Conservation (phyloP, 2,888 invertebrate species). For the Rhamphomyia laevipes region DNA sequence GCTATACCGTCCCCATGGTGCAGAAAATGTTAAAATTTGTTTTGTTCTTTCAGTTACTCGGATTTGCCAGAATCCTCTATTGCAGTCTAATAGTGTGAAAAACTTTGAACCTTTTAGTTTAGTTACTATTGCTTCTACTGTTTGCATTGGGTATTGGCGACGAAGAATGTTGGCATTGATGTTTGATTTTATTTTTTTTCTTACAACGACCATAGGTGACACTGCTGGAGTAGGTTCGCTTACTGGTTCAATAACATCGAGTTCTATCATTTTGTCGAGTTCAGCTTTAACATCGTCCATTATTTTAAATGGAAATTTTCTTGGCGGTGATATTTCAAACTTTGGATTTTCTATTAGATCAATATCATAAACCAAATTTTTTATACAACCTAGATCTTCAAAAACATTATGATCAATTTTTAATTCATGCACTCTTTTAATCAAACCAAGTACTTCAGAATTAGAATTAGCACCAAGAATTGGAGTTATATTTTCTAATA, state of each 20-base stretch:
- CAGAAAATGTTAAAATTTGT: not conserved
- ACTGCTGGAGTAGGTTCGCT: conserved; percentile 4
- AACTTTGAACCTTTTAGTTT: conserved; percentile 13
- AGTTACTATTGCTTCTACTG: conserved; percentile 12
- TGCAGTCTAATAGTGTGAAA: conserved; percentile 9
- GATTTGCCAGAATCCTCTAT: not conserved
- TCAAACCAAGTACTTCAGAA: not conserved
- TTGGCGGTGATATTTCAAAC: not conserved
- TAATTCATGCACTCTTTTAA: not conserved
- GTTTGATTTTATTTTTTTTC: conserved; percentile 10
- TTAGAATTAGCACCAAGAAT: not conserved
- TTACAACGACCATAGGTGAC: conserved; percentile 1
- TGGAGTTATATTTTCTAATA: no score
- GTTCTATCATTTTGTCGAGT: not conserved
- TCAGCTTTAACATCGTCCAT: not conserved
- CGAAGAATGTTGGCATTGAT: conserved; percentile 10
- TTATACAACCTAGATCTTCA: no score
- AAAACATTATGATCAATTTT: not conserved
- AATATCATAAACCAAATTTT: conserved; percentile 3
- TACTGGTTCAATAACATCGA: conserved; percentile 2
- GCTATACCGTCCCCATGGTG: not conserved
- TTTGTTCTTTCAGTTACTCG: not conserved
- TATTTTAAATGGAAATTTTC: not conserved
- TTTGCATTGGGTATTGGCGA: conserved; percentile 13
- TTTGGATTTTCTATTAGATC: conserved; percentile 2